Evolutionary conservation across 2,797 vertebrate species (phyloP).

Genomic region (Rhinogobio ventralis): DNA sequence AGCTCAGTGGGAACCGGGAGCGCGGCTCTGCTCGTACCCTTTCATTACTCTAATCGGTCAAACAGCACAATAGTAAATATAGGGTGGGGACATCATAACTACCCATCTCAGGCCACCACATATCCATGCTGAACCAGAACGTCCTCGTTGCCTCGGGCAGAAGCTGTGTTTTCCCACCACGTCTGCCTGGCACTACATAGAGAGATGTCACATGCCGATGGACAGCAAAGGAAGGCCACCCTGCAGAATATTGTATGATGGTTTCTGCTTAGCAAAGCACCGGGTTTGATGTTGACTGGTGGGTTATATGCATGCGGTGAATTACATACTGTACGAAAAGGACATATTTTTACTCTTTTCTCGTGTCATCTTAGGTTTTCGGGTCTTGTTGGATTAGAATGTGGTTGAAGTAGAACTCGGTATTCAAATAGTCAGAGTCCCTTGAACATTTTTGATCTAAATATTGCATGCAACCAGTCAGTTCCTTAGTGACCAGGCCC

Average conservation of each 20-base stretch:
- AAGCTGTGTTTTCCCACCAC: constrained; percentile 64
- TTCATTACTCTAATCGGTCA: constrained; percentile 76
- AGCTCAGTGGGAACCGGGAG: constrained; percentile 71
- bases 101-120: constrained; percentile 71
- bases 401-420: constrained; percentile 58
- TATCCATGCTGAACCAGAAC: constrained; percentile 66
- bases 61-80: constrained; percentile 74
- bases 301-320: constrained; percentile 52
- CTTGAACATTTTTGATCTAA: constrained; percentile 62
- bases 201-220: constrained; percentile 61
- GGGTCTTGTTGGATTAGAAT: constrained; percentile 50
- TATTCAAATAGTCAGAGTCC: constrained; percentile 52
- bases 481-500: constrained; percentile 47
- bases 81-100: constrained; percentile 73
- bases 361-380: constrained; percentile 13
- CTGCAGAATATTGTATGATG: constrained; percentile 46
- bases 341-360: constrained; percentile 49
- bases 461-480: constrained; percentile 55
- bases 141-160: constrained; percentile 73
- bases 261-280: constrained; percentile 48
- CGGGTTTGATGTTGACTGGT: constrained; percentile 53
- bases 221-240: constrained; percentile 63
- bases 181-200: constrained; percentile 59
- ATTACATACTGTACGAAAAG: constrained; percentile 58
- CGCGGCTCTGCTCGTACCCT: constrained; percentile 71